phyloP scores from a whole-genome alignment of 2,888 invertebrate genomes.

The Cynaeus angustus region DNA sequence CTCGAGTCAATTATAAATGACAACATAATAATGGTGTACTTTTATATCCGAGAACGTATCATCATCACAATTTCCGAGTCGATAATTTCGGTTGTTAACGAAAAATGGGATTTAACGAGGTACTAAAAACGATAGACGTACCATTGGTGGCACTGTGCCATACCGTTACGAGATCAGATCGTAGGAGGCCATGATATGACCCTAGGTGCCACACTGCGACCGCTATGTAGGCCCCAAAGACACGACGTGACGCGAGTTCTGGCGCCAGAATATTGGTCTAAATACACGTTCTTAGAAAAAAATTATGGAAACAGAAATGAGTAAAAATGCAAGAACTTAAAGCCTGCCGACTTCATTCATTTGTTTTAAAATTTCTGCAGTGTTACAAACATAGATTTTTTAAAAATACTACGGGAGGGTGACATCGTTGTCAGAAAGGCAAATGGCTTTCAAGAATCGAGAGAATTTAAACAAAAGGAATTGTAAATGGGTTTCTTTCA shows the following conservation, averaged over 20 bases:
- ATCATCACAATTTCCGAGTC: conserved; percentile 15
- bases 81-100: conserved; percentile 6
- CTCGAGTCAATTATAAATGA: conserved; percentile 21
- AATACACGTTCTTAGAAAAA: background rate
- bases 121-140: conserved; percentile 1
- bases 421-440: too few relatives aligned
- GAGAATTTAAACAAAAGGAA: too few relatives aligned
- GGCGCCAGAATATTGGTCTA: background rate
- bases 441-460: too few relatives aligned
- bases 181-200: conserved; percentile 45
- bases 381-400: too few relatives aligned
- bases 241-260: background rate
- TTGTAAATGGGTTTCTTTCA: too few relatives aligned
- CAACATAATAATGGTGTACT: conserved; percentile 25
- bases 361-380: too few relatives aligned
- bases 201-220: conserved; percentile 40
- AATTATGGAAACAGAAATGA: too few relatives aligned
- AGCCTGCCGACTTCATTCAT: too few relatives aligned
- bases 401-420: too few relatives aligned
- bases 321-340: too few relatives aligned
- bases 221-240: conserved; percentile 29
- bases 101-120: conserved; percentile 7
- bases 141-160: conserved; percentile 42
- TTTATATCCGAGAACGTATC: conserved; percentile 22
- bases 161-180: conserved; percentile 43